A percentile compares a stretch with the other conserved stretches of the same genome.
Conservation (phyloP, 1,140 invertebrate species). For the Drosophila pseudoananassae region DNA sequence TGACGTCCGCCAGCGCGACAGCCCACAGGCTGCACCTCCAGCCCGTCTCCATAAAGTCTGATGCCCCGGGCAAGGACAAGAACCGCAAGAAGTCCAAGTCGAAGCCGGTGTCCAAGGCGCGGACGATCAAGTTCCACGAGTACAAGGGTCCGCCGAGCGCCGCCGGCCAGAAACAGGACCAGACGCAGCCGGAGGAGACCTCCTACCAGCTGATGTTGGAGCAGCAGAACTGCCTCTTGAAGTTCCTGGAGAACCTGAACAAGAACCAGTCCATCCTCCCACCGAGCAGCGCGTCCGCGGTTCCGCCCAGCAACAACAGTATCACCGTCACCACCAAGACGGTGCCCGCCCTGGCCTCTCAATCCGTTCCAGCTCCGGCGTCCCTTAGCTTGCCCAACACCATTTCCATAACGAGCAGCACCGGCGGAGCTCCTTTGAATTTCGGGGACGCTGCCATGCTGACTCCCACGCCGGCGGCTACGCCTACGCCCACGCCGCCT, state of each 20-base stretch:
- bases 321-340: slow-evolving; percentile 69
- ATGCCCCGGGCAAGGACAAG: slow-evolving; percentile 91
- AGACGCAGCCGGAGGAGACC: slow-evolving; percentile 86
- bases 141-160: slow-evolving; percentile 98
- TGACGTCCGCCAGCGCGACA: slow-evolving; percentile 62
- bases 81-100: slow-evolving; percentile 96
- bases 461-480: slow-evolving; percentile 27
- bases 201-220: slow-evolving; percentile 96
- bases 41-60: slow-evolving; percentile 85
- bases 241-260: slow-evolving; percentile 80
- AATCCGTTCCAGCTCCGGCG: slow-evolving; percentile 37
- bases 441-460: slow-evolving; percentile 58
- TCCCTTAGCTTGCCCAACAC: slow-evolving; percentile 56
- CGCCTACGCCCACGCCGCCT: slow-evolving; percentile 37
- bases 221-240: slow-evolving; percentile 92
- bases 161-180: slow-evolving; percentile 88
- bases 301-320: slow-evolving; percentile 39
- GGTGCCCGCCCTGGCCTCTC: slow-evolving; percentile 54
- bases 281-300: slow-evolving; percentile 86
- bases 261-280: slow-evolving; percentile 82
- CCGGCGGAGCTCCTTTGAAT: slow-evolving; percentile 44
- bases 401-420: slow-evolving; percentile 66
- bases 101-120: slow-evolving; percentile 92
- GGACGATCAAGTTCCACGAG: slow-evolving; percentile 98
- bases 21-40: slow-evolving; percentile 64